These are phyloP conservation scores for Synodontis membranacea DNA, from an alignment of 2,113 vertebrate species.

Conservation along the genomic window DNA sequence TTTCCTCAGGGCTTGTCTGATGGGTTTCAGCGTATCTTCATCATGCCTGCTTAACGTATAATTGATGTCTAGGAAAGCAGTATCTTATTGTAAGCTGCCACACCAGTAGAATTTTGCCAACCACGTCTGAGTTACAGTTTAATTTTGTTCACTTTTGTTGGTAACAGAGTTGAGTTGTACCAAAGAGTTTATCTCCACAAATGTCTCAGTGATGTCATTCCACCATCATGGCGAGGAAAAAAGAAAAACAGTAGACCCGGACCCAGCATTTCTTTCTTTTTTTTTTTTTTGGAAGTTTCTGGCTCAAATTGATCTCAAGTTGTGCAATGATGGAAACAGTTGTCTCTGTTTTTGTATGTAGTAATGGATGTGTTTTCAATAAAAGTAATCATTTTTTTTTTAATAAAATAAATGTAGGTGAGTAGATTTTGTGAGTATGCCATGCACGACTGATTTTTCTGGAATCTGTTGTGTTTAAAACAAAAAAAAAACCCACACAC, in stretches of 20 bases:
- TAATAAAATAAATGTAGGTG: conserved; percentile 38
- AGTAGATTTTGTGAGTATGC: not conserved
- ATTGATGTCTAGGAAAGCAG: conserved; percentile 11
- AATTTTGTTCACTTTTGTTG: conserved; percentile 18
- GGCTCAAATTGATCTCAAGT: conserved; percentile 45
- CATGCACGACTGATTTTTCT: not conserved
- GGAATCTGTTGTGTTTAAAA: no score
- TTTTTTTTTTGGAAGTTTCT: conserved; percentile 37
- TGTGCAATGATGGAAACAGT: conserved; percentile 57
- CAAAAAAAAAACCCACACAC: not conserved
- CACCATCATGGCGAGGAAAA: not conserved
- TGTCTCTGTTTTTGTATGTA: conserved; percentile 74
- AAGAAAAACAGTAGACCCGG: not conserved
- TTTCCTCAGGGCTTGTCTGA: conserved; percentile 48
- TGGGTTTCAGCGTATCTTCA: conserved; percentile 12
- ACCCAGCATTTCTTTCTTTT: no score
- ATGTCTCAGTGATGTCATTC: not conserved
- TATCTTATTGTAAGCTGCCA: conserved; percentile 30
- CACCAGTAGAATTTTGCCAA: conserved; percentile 34
- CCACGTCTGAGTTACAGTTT: conserved; percentile 35
- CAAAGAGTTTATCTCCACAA: conserved; percentile 48
- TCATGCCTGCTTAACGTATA: conserved; percentile 34
- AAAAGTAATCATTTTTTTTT: conserved; percentile 67
- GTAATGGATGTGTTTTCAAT: conserved; percentile 72
- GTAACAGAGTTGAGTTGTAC: conserved; percentile 41